Base-by-base conservation (phyloP, 92 coral and sea anemone species). In the Actinernus sp. region DNA sequence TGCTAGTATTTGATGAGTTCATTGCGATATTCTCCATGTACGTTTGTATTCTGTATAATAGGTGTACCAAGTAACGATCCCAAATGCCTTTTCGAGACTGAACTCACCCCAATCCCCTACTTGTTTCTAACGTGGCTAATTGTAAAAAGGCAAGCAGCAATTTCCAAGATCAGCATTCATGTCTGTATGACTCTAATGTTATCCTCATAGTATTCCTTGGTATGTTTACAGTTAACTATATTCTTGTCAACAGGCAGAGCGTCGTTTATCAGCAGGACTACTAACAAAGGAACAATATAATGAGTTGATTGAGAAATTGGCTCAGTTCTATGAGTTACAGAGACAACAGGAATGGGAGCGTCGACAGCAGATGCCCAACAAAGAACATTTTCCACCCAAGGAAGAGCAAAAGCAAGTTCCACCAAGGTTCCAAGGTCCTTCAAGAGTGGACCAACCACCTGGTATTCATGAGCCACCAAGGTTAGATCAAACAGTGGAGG, bases 311-410 rank as follows among this genome's bases (percentile, higher is more conserved):
- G 98, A 94, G 30, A 90, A 91, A 54, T 92, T 94, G 37, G 78
- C 81, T 19, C 94, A 94, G 69, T 80, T 94, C 52, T 94, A 87
- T 50, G 97, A 91, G 53, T 82, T 94, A 9, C 98, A 94, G 53
- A 81, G 93, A 50, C 83, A 88, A 59, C 86, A 82, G 68, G 95
- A 92, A 43, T 69, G 69, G 49, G 70, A 68, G 63, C 50, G 49
- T 36, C 37, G 51, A 49, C 59, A 36, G 19, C 73, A 17, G 40
- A n/a, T 51, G 10, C 21, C 19, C 4, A 12, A 45, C 52, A 8
- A 7, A 18, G 52, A 45, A 45, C 8, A 17, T 6, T 5, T 7
- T 4, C 52, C 52, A 6, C 10, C 5, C 17, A 23, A 45, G 19
- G 17, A 45, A 18, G 52, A 45, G 22, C 8, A 7, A 9, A 18